A percentile compares a stretch with the other conserved stretches of the same genome.
Conservation (phyloP, 2,797 vertebrate genomes). For the Periparus ater region DNA sequence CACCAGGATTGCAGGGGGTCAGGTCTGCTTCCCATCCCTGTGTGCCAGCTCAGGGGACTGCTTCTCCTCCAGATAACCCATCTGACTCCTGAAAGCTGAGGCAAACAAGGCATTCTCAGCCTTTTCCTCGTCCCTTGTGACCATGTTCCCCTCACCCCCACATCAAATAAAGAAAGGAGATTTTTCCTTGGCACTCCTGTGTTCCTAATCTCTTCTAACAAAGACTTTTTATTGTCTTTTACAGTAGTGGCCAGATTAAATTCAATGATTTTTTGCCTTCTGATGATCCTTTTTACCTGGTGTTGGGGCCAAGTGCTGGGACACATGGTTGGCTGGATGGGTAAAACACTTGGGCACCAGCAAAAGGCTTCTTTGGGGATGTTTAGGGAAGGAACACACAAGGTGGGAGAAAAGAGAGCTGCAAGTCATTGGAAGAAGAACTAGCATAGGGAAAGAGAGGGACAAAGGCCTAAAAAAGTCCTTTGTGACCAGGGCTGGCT, state of each 20-base stretch:
- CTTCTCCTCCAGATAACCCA: not conserved
- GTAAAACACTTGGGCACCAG: too few species aligned
- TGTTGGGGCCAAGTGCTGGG: too few species aligned
- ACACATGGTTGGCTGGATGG: too few species aligned
- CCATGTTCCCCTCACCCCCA: not conserved
- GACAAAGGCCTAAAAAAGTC: not conserved
- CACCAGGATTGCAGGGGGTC: not conserved
- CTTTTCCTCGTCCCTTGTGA: too few species aligned
- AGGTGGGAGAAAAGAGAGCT: too few species aligned
- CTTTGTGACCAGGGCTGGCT: not conserved
- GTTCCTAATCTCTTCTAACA: not conserved
- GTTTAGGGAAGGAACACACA: too few species aligned
- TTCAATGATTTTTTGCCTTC: not conserved
- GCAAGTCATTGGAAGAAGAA: not conserved
- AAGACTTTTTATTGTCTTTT: not conserved
- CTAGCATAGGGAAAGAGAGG: accelerated
- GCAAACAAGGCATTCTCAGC: not conserved
- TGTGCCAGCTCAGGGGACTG: not conserved
- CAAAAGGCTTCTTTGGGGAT: too few species aligned
- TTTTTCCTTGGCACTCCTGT: too few species aligned
- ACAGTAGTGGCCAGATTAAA: not conserved
- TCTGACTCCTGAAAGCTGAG: not conserved
- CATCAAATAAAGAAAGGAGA: accelerated
- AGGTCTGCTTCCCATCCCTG: not conserved
- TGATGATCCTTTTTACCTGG: not conserved